These are phyloP conservation scores for Tenthredo scrophulariae DNA, from an alignment of 2,888 invertebrate species.

Conservation along the genomic window DNA sequence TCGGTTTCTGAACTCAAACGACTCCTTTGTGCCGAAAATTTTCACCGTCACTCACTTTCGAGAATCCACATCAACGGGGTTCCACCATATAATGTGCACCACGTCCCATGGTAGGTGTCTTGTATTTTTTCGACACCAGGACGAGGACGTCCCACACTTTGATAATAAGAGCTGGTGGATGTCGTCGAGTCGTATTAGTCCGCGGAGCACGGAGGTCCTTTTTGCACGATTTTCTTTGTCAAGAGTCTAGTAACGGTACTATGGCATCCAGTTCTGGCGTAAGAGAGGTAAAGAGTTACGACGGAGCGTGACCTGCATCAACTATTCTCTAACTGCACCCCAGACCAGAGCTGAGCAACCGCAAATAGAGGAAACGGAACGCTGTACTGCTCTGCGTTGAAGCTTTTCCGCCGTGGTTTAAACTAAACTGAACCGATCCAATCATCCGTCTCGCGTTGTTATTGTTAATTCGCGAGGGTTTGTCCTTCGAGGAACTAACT, in stretches of 20 bases:
- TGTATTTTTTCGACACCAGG: not conserved
- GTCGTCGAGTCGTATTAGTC: not conserved
- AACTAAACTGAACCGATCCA: not conserved
- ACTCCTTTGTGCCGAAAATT: constrained; percentile 36
- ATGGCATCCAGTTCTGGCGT: not conserved
- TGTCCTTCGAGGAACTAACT: not conserved
- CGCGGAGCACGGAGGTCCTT: not conserved
- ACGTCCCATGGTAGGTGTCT: not conserved
- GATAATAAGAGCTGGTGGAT: not conserved
- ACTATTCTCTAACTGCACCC: not conserved
- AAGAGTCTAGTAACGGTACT: not conserved
- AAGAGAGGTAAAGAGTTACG: constrained; percentile 19
- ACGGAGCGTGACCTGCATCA: constrained; percentile 11
- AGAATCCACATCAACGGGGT: not conserved
- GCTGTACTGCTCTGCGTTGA: not conserved
- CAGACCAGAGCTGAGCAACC: not conserved
- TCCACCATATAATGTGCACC: not conserved
- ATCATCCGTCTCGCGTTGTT: constrained; percentile 11
- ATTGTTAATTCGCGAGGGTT: constrained; percentile 18
- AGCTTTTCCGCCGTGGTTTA: not conserved
- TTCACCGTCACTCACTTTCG: constrained; percentile 20
- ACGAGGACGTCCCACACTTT: not conserved
- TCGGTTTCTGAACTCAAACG: constrained; percentile 30
- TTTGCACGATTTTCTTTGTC: constrained; percentile 16
- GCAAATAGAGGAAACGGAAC: not conserved